These are phyloP conservation scores for Centrocercus urophasianus DNA, from an alignment of 2,113 vertebrate genomes.

Conservation along the genomic window DNA sequence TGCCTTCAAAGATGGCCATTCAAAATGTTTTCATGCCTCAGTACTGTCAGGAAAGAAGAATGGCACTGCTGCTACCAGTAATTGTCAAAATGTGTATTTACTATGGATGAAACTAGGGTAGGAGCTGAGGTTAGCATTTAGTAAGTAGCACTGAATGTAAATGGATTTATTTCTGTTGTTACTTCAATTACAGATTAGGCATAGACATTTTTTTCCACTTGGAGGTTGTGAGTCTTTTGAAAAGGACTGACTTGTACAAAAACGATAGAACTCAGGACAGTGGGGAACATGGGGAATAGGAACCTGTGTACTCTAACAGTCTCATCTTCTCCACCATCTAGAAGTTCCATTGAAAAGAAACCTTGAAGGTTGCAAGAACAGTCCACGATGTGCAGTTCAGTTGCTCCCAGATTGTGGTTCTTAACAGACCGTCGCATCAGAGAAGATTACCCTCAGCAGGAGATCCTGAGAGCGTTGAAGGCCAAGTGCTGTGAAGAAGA, in stretches of 20 bases:
- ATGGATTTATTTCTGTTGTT: neutral
- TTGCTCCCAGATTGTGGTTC: constrained; percentile 83
- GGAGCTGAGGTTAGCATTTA: neutral
- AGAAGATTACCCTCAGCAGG: constrained; percentile 85
- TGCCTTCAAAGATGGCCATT: neutral
- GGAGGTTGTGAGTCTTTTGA: neutral
- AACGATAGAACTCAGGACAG: neutral
- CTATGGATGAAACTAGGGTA: neutral
- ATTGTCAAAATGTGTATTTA: neutral
- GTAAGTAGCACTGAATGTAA: neutral
- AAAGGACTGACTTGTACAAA: neutral
- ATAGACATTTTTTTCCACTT: neutral
- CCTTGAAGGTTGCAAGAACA: constrained; percentile 51
- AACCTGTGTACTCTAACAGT: constrained; percentile 24
- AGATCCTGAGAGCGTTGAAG: constrained; percentile 83
- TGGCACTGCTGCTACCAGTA: neutral
- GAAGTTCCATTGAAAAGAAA: constrained; percentile 52
- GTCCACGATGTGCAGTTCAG: constrained; percentile 84
- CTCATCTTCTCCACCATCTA: constrained; percentile 57
- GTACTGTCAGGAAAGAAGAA: neutral
- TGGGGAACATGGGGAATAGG: neutral
- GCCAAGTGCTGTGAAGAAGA: constrained; percentile 85
- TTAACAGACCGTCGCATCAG: constrained; percentile 85
- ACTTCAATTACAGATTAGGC: neutral
- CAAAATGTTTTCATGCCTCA: neutral